Percentiles rank a stretch among this genome's conserved stretches.
Evolutionary conservation across 92 coral and sea anemone genomes (phyloP).

Genomic region (Bergia sp.): DNA sequence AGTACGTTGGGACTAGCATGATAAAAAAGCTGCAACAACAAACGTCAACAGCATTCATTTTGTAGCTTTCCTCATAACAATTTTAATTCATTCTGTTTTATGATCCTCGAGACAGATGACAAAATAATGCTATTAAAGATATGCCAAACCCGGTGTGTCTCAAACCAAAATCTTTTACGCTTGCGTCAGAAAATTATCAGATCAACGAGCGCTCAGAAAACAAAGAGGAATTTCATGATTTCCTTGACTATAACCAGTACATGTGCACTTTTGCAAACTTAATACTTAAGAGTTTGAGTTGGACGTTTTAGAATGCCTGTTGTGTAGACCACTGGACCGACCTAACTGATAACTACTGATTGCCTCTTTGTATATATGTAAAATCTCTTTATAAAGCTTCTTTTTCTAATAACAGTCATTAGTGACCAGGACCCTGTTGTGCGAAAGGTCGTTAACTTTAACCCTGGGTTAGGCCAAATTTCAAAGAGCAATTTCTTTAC

Average conservation of each 20-base stretch:
- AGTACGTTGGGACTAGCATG: too few species aligned
- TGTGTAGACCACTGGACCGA: constrained; percentile 13
- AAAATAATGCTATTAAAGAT: too few species aligned
- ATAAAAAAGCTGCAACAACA: background rate
- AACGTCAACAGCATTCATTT: background rate
- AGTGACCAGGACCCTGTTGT: too few species aligned
- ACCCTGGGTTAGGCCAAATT: too few species aligned
- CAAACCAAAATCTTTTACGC: background rate
- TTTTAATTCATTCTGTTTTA: background rate
- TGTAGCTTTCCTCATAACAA: background rate
- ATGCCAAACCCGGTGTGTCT: background rate
- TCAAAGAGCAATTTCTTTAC: too few species aligned
- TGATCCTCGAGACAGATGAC: background rate
- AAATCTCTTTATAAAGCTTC: too few species aligned
- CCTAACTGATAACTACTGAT: constrained; percentile 30
- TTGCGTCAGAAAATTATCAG: background rate
- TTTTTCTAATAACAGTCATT: too few species aligned
- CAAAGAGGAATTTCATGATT: too few species aligned
- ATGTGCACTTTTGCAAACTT: background rate
- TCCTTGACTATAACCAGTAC: background rate
- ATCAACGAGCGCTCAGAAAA: background rate
- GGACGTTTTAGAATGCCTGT: too few species aligned
- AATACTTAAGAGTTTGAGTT: too few species aligned
- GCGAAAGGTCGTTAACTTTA: too few species aligned
- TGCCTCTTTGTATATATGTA: too few species aligned